These are phyloP conservation scores for Brachyhypopomus occidentalis DNA, from an alignment of 2,113 vertebrate species.

Conservation along the genomic window DNA sequence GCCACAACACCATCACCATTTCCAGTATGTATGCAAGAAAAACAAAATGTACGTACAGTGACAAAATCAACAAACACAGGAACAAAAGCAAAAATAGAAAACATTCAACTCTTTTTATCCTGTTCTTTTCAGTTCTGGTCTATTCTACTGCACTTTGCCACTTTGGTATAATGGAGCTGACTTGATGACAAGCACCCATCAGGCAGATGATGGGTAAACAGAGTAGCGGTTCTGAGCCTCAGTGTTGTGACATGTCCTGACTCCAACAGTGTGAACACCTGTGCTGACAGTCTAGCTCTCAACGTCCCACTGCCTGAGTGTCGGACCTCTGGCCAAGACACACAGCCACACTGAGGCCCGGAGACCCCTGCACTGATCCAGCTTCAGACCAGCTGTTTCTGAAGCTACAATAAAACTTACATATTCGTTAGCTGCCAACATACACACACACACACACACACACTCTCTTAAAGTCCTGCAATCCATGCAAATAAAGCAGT, in stretches of 20 bases:
- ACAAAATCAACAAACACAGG: neutral
- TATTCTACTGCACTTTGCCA: neutral
- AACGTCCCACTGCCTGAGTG: constrained; percentile 6
- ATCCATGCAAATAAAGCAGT: neutral
- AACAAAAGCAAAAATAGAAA: neutral
- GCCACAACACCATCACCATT: constrained; percentile 23
- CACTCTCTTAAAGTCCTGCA: neutral
- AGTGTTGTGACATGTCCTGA: constrained; percentile 31
- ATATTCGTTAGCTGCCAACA: neutral
- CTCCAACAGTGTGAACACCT: constrained; percentile 31
- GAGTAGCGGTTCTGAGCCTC: neutral
- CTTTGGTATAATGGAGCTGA: neutral
- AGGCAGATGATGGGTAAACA: neutral
- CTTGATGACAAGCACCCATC: neutral
- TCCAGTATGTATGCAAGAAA: constrained; percentile 10
- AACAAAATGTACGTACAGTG: neutral
- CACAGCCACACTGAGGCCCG: constrained; percentile 20
- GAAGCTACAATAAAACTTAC: neutral
- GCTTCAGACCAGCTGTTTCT: neutral
- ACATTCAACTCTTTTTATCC: neutral
- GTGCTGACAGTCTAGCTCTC: constrained; percentile 15
- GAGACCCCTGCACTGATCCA: neutral
- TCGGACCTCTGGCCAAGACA: constrained; percentile 18
- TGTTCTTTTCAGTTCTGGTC: neutral
- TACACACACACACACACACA: neutral